Conservation (phyloP, 2,797 vertebrate genomes). For the Ctenopoma multispine region DNA sequence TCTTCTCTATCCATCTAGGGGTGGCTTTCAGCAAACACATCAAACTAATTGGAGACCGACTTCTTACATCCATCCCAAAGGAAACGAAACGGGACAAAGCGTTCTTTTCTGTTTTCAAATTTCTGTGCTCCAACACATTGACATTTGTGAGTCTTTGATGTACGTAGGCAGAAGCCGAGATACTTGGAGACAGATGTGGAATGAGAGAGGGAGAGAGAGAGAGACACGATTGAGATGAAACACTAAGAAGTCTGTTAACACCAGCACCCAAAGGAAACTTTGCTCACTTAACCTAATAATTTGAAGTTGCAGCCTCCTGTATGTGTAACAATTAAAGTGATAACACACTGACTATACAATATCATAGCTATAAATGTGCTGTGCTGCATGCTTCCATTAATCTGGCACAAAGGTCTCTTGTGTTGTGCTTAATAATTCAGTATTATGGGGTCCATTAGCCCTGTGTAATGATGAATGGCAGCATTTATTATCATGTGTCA, state of each 20-base stretch:
- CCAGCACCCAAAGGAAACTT: conserved; percentile 34
- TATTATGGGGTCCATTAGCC: conserved; percentile 72
- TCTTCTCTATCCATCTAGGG: conserved; percentile 21
- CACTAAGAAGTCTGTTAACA: conserved; percentile 46
- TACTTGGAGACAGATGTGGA: conserved; percentile 6
- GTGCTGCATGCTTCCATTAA: conserved; percentile 64
- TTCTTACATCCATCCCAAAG: conserved; percentile 32
- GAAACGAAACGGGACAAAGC: conserved; percentile 41
- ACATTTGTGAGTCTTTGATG: conserved; percentile 6
- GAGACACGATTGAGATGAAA: conserved; percentile 6
- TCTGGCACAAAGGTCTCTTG: conserved; percentile 76
- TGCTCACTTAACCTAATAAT: conserved; percentile 46
- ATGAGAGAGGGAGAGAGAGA: neutral
- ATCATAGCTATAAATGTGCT: conserved; percentile 57
- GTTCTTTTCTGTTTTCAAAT: neutral
- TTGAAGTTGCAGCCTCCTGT: conserved; percentile 36
- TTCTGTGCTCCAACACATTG: conserved; percentile 15
- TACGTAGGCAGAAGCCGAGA: conserved; percentile 6
- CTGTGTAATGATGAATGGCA: conserved; percentile 72
- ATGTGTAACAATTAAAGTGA: conserved; percentile 47
- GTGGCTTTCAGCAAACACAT: conserved; percentile 57
- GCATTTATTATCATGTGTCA: conserved; percentile 73
- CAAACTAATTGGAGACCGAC: conserved; percentile 56
- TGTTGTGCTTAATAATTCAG: conserved; percentile 78
- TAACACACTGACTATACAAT: conserved; percentile 51